Base-by-base conservation (phyloP, 2,797 vertebrate species). In the Myiotriccus ornatus region DNA sequence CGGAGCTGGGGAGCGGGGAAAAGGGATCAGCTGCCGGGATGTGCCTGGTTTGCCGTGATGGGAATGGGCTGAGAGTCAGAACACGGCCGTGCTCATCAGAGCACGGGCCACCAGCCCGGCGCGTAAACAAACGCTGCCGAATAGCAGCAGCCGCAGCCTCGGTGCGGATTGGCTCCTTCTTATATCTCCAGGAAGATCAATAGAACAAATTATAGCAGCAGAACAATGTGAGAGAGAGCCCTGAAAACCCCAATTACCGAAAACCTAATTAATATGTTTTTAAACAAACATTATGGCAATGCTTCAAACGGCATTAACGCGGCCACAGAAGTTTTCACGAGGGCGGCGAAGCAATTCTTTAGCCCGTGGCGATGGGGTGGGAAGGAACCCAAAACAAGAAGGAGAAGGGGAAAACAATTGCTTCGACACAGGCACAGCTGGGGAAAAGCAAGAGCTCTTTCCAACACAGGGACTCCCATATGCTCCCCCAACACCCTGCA, bases 201-300 rank as follows among this genome's bases (percentile, higher is more conserved):
- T 94, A 65, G 85, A 90, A 85, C 93, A 75, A 94, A 95, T 92
- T 69, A 93, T 32, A 91, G 34, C 59, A 56, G 77, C 77, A 55
- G 83, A 95, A 79, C 80, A 73, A 75, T 21, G 71, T 3, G 71
- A 44, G 77, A 79, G 75, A 75, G 82, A 57, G 87, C 87, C 90
- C 93, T 60, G 94, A 76, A 93, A 95, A 95, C 63, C 87, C 85
- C 84, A 82, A 88, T 95, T 70, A 94, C 83, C 17, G 63, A 74
- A 35, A 27, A 87, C 56, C 87, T 91, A 89, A 94, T 95, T 90
- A 92, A 93, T 56, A 65, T 88, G 83, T 90, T 94, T 95, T 91
- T 89, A 91, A 96, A 92, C 71, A 91, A 95, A 90, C 90, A 34
- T 46, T 5, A 20, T 80, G 87, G 90, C 93, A 60, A 59, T 55